Evolutionary conservation across 2,888 invertebrate genomes (phyloP).

Genomic region (Hypomecis atomaria): DNA sequence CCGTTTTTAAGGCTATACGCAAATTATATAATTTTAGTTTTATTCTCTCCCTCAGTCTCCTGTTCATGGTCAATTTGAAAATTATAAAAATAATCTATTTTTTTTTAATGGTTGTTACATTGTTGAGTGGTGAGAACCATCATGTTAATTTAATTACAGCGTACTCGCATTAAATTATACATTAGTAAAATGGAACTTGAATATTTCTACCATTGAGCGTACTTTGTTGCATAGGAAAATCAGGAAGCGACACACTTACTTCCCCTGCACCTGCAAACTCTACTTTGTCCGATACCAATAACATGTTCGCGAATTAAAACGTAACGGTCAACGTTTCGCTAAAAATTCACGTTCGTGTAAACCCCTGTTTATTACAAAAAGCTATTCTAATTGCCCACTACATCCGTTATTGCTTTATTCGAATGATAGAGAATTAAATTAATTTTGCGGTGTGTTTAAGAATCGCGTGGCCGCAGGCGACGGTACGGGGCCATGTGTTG

Average conservation of each 20-base stretch:
- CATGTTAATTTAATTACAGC: too few relatives aligned
- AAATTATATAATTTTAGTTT: too few relatives aligned
- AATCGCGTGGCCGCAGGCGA: conserved; percentile 65
- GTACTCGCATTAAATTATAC: too few relatives aligned
- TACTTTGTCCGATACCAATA: neutral
- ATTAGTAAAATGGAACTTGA: too few relatives aligned
- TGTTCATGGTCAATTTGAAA: too few relatives aligned
- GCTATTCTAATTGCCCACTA: conserved; percentile 42
- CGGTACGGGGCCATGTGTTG: conserved; percentile 68
- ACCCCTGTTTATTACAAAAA: conserved; percentile 41
- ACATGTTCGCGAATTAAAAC: conserved; percentile 23
- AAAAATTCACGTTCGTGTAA: conserved; percentile 35
- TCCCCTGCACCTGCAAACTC: neutral
- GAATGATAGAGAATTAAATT: conserved; percentile 71
- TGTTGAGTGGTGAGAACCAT: too few relatives aligned
- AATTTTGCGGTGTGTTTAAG: conserved; percentile 72
- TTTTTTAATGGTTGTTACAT: too few relatives aligned
- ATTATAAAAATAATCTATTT: too few relatives aligned
- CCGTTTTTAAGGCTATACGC: too few relatives aligned
- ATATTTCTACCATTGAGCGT: neutral
- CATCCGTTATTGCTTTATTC: conserved; percentile 50
- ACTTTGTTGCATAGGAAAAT: neutral
- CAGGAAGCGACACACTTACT: neutral
- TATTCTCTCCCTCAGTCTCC: too few relatives aligned
- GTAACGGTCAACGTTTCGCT: conserved; percentile 41